phyloP scores from a whole-genome alignment of 2,888 invertebrate species.

The Tipula vernalis region DNA sequence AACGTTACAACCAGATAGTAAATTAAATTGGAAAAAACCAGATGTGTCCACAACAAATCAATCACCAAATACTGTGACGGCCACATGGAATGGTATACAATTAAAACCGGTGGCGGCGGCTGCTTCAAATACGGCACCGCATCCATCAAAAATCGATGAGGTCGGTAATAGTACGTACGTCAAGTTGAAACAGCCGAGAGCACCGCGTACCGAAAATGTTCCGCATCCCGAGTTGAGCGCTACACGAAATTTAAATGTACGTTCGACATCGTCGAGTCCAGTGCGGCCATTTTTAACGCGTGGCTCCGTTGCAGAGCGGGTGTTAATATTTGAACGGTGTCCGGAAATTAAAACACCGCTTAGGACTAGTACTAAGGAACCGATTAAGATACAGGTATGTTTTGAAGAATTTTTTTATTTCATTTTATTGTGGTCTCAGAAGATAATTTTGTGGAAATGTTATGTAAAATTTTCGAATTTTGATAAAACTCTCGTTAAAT shows the following conservation, averaged over 20 bases:
- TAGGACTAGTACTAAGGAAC: slow-evolving; percentile 18
- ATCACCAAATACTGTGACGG: slow-evolving; percentile 12
- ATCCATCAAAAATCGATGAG: slow-evolving; percentile 21
- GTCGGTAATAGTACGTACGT: slow-evolving; percentile 20
- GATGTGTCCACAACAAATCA: slow-evolving; percentile 13
- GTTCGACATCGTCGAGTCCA: slow-evolving; percentile 40
- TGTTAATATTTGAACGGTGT: slow-evolving; percentile 81
- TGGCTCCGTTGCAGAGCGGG: slow-evolving; percentile 82
- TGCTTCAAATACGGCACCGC: not conserved
- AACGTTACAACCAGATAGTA: slow-evolving; percentile 17
- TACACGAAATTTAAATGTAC: slow-evolving; percentile 19
- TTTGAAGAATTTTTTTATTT: not conserved
- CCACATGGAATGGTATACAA: slow-evolving; percentile 13
- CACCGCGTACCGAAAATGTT: slow-evolving; percentile 37
- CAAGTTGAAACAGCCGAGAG: slow-evolving; percentile 22
- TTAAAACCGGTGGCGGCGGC: not conserved
- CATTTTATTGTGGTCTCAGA: not conserved
- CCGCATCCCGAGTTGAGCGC: slow-evolving; percentile 50
- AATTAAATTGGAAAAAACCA: slow-evolving; percentile 14
- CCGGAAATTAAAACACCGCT: slow-evolving; percentile 52
- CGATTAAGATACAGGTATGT: slow-evolving; percentile 39
- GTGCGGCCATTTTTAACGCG: slow-evolving; percentile 75
- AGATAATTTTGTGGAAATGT: not conserved
- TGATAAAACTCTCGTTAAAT: no score
- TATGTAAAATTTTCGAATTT: no score